These are phyloP conservation scores for Elachura formosa DNA, from an alignment of 2,113 vertebrate genomes.

Conservation along the genomic window DNA sequence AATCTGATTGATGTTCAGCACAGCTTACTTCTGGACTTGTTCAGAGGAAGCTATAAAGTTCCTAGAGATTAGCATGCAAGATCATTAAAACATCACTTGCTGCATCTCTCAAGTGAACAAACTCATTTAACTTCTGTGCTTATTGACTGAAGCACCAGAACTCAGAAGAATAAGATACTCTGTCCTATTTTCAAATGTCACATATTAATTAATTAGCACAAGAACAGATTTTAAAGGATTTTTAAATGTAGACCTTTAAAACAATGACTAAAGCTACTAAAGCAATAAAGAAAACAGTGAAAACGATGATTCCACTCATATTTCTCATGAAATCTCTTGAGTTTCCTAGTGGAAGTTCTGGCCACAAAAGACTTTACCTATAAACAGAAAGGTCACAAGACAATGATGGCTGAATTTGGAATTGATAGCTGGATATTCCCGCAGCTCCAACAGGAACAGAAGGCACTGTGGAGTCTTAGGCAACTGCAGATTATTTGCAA, in stretches of 20 bases:
- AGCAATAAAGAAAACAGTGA: constrained; percentile 9
- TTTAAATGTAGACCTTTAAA: neutral
- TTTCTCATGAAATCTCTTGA: constrained; percentile 12
- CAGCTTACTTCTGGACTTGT: neutral
- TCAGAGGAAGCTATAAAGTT: neutral
- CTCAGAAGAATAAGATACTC: neutral
- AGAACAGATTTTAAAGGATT: neutral
- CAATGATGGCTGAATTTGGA: neutral
- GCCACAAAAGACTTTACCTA: constrained; percentile 40
- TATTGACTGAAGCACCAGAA: neutral
- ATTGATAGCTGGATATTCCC: neutral
- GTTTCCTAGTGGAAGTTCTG: constrained; percentile 34
- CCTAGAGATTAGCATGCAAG: neutral
- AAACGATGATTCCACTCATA: constrained; percentile 12
- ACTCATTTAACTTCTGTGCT: neutral
- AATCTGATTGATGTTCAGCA: neutral
- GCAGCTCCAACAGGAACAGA: neutral
- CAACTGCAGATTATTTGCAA: neutral
- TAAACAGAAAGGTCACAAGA: constrained; percentile 29
- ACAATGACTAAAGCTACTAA: neutral
- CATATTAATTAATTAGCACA: neutral
- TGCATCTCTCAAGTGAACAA: neutral
- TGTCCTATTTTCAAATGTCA: neutral
- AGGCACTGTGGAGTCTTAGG: neutral
- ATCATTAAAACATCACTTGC: neutral